Conservation (phyloP, 1,140 invertebrate genomes). For the Zaprionus taronus region DNA sequence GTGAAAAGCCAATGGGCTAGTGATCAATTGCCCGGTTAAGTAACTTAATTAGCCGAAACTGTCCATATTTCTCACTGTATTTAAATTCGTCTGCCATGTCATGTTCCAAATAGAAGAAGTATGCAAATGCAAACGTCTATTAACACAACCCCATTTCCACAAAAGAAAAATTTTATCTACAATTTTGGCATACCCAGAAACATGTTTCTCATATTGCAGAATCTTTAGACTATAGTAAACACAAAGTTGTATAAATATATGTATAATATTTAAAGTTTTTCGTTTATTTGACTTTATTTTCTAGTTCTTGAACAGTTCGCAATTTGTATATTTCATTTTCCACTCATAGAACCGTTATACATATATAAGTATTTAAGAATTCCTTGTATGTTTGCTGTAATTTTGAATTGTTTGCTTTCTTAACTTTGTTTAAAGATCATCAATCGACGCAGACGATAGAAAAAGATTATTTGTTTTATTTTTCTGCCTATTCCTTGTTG, state of each 20-base stretch:
- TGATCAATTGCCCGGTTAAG: no score
- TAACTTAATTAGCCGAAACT: no score
- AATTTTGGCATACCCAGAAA: no score
- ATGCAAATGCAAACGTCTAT: no score
- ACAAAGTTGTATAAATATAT: neutral
- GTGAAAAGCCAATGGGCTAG: no score
- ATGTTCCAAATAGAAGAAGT: no score
- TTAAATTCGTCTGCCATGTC: no score
- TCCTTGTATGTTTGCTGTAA: constrained; percentile 56
- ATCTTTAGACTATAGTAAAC: neutral
- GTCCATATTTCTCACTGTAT: no score
- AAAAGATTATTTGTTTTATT: constrained; percentile 46
- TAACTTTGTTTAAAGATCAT: constrained; percentile 1
- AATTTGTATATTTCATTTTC: constrained; percentile 35
- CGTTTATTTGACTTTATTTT: constrained; percentile 75
- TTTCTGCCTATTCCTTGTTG: constrained; percentile 22
- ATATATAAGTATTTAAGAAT: constrained; percentile 49
- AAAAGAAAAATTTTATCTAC: no score
- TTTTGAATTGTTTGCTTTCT: constrained; percentile 20
- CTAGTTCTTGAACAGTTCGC: constrained; percentile 72
- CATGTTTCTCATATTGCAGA: no score
- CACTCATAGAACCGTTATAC: constrained; percentile 8
- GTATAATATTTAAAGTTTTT: constrained; percentile 65
- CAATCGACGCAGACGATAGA: constrained; percentile 48
- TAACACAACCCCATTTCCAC: no score